These are phyloP conservation scores for Lineus longissimus DNA, from an alignment of 1,140 invertebrate genomes.

Conservation along the genomic window DNA sequence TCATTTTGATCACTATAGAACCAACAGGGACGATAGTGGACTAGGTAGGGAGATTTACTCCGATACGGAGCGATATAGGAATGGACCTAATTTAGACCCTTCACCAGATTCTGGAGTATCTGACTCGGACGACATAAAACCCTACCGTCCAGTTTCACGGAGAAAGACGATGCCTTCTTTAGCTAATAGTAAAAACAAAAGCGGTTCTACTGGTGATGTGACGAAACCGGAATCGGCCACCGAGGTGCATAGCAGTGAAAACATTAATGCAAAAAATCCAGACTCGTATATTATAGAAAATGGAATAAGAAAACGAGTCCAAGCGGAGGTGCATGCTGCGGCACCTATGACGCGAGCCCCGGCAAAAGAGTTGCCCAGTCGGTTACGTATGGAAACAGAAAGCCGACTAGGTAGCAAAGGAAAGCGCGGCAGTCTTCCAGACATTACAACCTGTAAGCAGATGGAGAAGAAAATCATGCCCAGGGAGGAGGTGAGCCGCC, in stretches of 20 bases:
- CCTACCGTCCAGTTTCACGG: slow-evolving; percentile 35
- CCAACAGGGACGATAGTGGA: slow-evolving; percentile 59
- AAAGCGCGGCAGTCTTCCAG: slow-evolving; percentile 71
- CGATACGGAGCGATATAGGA: slow-evolving; percentile 20
- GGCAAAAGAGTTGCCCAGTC: slow-evolving; percentile 29
- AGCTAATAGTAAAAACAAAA: neutral
- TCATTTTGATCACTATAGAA: slow-evolving; percentile 83
- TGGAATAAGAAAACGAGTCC: slow-evolving; percentile 51
- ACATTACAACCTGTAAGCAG: slow-evolving; percentile 66
- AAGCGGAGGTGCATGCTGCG: slow-evolving; percentile 25
- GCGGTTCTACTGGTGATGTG: neutral
- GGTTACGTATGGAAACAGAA: slow-evolving; percentile 69
- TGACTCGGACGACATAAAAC: slow-evolving; percentile 34
- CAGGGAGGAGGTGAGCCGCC: slow-evolving; percentile 87
- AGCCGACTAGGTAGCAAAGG: slow-evolving; percentile 21
- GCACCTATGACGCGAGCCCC: neutral
- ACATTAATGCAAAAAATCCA: slow-evolving; percentile 37
- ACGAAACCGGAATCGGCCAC: slow-evolving; percentile 14
- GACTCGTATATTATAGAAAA: slow-evolving; percentile 54
- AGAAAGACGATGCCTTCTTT: slow-evolving; percentile 44
- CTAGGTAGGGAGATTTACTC: slow-evolving; percentile 31
- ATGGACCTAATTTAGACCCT: slow-evolving; percentile 27
- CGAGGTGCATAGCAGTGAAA: slow-evolving; percentile 42
- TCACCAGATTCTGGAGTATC: slow-evolving; percentile 55
- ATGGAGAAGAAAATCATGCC: slow-evolving; percentile 68